Evolutionary conservation across 2,113 vertebrate genomes (phyloP), one percentile per base, ranked within the genome.

Genomic region (Gambusia affinis): DNA sequence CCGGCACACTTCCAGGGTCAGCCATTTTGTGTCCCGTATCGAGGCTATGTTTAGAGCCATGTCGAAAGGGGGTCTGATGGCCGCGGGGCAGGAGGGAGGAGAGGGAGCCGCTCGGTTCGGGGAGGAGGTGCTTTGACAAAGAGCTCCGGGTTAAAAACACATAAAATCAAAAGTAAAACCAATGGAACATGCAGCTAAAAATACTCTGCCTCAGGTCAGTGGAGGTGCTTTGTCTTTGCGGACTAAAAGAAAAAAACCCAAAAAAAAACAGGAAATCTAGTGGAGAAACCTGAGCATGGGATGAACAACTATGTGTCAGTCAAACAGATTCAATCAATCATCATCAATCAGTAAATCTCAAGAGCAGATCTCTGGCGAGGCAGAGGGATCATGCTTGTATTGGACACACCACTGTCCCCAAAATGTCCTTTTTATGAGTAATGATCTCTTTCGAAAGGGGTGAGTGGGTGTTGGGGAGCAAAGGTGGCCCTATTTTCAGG

Each of bases 11-110:
- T 99, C 98, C 84, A 99, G 92, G 0, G 98, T 99, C 95, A 99
- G 96, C 98, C 98, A 99, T 92, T 99, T 99, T 85, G 98, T 99
- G 87, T 99, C 98, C 94, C 98, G 95, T 85, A 99, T 97, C 0
- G 97, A 97, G 83, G 97, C 94, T 75, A 98, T 96, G 95, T 98
- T 98, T 93, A 98, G 96, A 94, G 97, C 97, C 97, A 99, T 99
- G 93, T 73, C 91, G 60, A 92, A 79, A 72, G 37, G 73, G 73
- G 35, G 35, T 37, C 14, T 35, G 39, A 61, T 54, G 80, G 86
- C 80, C 44, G 67, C 35, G 64, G 85, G 88, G 79, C 85, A 65
- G 73, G 51, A 37, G 51, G 73, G 76, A 75, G 74, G 72, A 82
- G 79, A 37, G 64, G 82, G 82, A 80, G 82, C 76, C 73, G 61